Base-by-base conservation (phyloP, 2,797 vertebrate species). In the Lacerta bilineata region DNA sequence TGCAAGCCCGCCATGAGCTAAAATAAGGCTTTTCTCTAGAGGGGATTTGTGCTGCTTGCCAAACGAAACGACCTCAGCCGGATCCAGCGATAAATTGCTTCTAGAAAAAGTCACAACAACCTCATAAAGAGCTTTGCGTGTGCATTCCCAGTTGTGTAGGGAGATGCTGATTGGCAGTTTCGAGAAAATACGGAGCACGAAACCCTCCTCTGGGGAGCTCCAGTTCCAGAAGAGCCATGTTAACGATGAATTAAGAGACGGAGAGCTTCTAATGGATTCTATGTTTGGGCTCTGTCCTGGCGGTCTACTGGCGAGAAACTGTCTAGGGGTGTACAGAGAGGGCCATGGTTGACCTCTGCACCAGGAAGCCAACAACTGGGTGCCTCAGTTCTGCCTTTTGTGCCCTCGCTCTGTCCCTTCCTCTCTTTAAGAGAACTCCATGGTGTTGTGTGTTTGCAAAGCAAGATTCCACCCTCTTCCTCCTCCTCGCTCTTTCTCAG, bases 81-180 rank as follows among this genome's bases (percentile, higher is more conserved):
- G 0, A 39, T 89, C 78, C 69, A 77, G 64, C 3, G 72, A 9
- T 77, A 64, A 33, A 1, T 91, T 87, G 83, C 8, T 69, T n/a
- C 68, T 2, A 72, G 82, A 4, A 23, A 0, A 33, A 69, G 61
- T 50, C 84, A 86, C n/a, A 86, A 80, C 46, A 71, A 11, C 4
- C 41, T 55, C 46, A 86, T 41, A 69, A 82, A 86, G 86, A 59
- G 76, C 20, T 33, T 33, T 46, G 90, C 69, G 50, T 50, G 33
- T 25, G 9, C 41, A 9, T 5, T 59, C 85, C 39, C 3, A 0
- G 79, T 66, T 79, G 0, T 23, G 46, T 72, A 33, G 20, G 15
- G 50, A 59, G 87, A 29, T 79, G 68, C 13, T 80, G 90, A 50
- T 75, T 93, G 88, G 88, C 91, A 92, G 25, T 43, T 39, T 77